Evolutionary conservation across 2,113 vertebrate species (phyloP).

Genomic region (Bufo bufo): DNA sequence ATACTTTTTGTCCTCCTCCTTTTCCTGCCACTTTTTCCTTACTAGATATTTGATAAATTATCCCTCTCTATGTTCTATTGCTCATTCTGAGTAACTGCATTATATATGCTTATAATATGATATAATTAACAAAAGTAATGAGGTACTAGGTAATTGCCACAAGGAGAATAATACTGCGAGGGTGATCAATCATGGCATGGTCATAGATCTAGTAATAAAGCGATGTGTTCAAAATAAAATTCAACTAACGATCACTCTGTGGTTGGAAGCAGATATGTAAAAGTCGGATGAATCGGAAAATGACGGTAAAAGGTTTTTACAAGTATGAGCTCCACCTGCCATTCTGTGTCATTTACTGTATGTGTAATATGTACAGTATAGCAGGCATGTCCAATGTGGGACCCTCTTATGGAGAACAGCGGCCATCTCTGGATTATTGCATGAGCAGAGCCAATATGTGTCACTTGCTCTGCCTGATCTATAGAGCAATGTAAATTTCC

Average conservation of each 20-base stretch:
- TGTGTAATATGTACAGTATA: not conserved
- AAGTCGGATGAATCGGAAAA: not conserved
- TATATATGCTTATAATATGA: constrained; percentile 11
- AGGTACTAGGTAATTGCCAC: constrained; percentile 5
- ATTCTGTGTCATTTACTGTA: not conserved
- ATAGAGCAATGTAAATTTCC: too few species aligned
- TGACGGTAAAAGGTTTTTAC: not conserved
- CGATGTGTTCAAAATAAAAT: constrained; percentile 10
- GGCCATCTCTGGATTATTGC: too few species aligned
- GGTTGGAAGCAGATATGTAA: not conserved
- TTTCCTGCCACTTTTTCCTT: not conserved
- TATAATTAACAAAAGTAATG: constrained; percentile 23
- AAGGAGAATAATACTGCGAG: constrained; percentile 11
- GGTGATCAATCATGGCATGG: not conserved
- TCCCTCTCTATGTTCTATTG: not conserved
- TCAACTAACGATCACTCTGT: not conserved
- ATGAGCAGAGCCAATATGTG: too few species aligned
- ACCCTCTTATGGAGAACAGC: too few species aligned
- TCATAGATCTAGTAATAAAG: constrained; percentile 10
- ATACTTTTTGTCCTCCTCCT: too few species aligned
- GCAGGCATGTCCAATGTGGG: too few species aligned
- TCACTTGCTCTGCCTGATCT: too few species aligned
- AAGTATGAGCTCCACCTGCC: not conserved
- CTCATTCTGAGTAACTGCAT: constrained; percentile 18
- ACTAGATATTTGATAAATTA: constrained; percentile 15